phyloP scores from a whole-genome alignment of 2,113 vertebrate species.

The Poicephalus meyeri region DNA sequence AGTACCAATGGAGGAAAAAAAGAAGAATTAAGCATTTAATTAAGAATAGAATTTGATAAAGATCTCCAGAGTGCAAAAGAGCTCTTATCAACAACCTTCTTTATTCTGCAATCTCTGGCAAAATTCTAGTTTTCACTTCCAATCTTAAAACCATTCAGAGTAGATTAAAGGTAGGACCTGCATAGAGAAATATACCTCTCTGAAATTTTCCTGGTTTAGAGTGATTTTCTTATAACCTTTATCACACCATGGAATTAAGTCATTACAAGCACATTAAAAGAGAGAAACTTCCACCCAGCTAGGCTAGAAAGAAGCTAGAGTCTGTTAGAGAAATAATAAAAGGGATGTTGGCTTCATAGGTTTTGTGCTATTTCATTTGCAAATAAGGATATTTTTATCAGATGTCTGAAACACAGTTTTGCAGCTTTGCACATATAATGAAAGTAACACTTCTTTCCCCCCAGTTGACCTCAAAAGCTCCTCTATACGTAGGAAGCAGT shows the following conservation, averaged over 20 bases:
- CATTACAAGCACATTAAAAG: neutral
- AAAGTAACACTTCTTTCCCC: neutral
- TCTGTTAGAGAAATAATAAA: conserved; percentile 7
- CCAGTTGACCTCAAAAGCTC: neutral
- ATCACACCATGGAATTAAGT: neutral
- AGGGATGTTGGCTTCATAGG: neutral
- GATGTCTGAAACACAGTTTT: neutral
- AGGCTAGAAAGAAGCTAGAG: neutral
- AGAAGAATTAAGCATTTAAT: conserved; percentile 26
- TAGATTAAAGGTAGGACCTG: neutral
- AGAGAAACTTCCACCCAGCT: neutral
- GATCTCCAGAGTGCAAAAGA: neutral
- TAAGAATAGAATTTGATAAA: conserved; percentile 27
- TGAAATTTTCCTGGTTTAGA: neutral
- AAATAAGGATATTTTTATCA: conserved; percentile 24
- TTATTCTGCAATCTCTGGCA: neutral
- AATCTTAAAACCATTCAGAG: neutral
- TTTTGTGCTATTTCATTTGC: conserved; percentile 33
- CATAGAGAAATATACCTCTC: neutral
- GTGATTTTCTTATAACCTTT: neutral
- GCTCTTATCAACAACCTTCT: neutral
- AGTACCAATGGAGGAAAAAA: conserved; percentile 3
- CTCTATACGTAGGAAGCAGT: neutral
- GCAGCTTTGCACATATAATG: neutral
- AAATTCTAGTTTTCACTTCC: neutral